Percentiles rank a stretch among this genome's conserved stretches.
Evolutionary conservation across 2,888 invertebrate species (phyloP).

Genomic region (Petrolisthes manimaculis): DNA sequence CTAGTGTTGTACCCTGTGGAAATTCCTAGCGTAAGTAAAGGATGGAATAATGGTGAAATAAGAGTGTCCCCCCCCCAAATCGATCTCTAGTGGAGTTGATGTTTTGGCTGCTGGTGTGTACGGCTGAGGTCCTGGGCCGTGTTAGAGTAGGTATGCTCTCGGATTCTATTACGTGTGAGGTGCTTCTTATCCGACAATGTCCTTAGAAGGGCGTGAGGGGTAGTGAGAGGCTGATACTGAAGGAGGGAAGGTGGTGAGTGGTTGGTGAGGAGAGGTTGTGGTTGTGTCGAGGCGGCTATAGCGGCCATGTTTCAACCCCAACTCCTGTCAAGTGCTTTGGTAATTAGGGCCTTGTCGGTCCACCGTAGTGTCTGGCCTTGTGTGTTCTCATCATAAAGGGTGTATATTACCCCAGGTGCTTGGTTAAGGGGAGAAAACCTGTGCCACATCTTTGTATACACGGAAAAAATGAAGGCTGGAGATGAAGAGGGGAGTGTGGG

Average conservation of each 20-base stretch:
- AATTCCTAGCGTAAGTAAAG: conserved; percentile 64
- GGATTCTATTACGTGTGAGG: conserved; percentile 6
- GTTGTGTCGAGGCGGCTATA: background rate
- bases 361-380: background rate
- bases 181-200: conserved; percentile 23
- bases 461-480: background rate
- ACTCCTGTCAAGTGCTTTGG: conserved; percentile 38
- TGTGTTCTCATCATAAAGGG: conserved; percentile 15
- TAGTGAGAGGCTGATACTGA: background rate
- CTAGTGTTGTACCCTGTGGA: conserved; percentile 62
- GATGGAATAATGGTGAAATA: conserved; percentile 11
- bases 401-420: conserved; percentile 19
- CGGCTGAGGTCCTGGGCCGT: conserved; percentile 51
- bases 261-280: conserved; percentile 28
- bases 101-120: conserved; percentile 58
- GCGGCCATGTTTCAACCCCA: conserved; percentile 48
- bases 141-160: conserved; percentile 53
- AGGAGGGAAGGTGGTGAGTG: background rate
- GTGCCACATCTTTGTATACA: background rate
- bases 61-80: conserved; percentile 39
- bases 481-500: background rate
- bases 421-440: background rate
- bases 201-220: conserved; percentile 7
- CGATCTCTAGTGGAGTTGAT: conserved; percentile 48
- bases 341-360: conserved; percentile 22